Conservation (phyloP, 1,140 invertebrate species). For the Bilobella aurantiaca region DNA sequence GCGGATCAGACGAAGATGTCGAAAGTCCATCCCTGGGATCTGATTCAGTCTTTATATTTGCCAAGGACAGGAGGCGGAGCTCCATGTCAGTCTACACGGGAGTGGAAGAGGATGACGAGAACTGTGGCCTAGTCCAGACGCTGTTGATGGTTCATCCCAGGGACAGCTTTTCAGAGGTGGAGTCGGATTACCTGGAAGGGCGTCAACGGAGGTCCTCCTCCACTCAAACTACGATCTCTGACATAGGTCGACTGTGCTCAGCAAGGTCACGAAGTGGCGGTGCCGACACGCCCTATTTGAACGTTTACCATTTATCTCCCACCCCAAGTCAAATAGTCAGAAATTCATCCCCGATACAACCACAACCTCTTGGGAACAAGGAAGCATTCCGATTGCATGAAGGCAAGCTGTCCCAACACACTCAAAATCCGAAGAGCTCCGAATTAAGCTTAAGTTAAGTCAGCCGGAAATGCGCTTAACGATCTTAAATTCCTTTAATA, state of each 20-base stretch:
- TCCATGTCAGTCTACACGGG: neutral
- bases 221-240: slow-evolving; percentile 32
- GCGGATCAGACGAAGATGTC: slow-evolving; percentile 25
- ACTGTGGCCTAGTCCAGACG: slow-evolving; percentile 20
- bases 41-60: slow-evolving; percentile 28
- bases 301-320: too few relatives aligned
- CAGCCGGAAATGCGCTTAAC: too few relatives aligned
- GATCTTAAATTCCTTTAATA: too few relatives aligned
- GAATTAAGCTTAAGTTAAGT: too few relatives aligned
- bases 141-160: slow-evolving; percentile 29
- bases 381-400: too few relatives aligned
- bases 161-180: slow-evolving; percentile 25
- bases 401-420: too few relatives aligned
- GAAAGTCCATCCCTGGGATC: slow-evolving; percentile 30
- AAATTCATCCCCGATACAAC: too few relatives aligned
- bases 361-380: too few relatives aligned
- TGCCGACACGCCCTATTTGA: neutral
- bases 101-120: slow-evolving; percentile 19
- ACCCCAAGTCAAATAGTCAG: too few relatives aligned
- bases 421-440: too few relatives aligned
- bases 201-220: slow-evolving; percentile 23
- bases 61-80: neutral
- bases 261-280: neutral
- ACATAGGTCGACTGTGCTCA: slow-evolving; percentile 19
- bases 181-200: slow-evolving; percentile 31